Evolutionary conservation across 2,888 invertebrate species (phyloP).

Genomic region (Cheilosia vulpina): DNA sequence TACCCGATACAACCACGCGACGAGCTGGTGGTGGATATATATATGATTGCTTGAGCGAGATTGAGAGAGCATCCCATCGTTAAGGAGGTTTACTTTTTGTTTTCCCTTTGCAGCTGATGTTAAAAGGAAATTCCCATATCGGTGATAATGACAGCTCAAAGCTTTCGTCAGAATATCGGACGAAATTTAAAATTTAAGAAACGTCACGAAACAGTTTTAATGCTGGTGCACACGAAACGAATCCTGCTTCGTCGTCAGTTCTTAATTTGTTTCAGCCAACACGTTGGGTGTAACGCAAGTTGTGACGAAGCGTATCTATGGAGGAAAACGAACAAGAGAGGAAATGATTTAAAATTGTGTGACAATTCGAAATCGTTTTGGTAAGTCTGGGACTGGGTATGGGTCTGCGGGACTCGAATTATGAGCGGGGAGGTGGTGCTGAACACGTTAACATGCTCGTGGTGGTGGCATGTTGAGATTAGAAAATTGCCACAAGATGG

Average conservation of each 20-base stretch:
- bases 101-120: slow-evolving; percentile 5
- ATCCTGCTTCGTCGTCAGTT: slow-evolving; percentile 37
- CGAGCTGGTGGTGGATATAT: slow-evolving; percentile 6
- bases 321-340: slow-evolving; percentile 35
- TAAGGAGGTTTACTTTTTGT: slow-evolving; percentile 25
- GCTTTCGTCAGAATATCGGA: slow-evolving; percentile 4
- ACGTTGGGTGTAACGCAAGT: slow-evolving; percentile 67
- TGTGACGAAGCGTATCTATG: slow-evolving; percentile 26
- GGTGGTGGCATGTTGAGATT: slow-evolving; percentile 61
- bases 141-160: slow-evolving; percentile 64
- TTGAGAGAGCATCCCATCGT: slow-evolving; percentile 57
- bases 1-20: slow-evolving; percentile 8
- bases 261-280: slow-evolving; percentile 60
- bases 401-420: slow-evolving; percentile 16
- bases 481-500: slow-evolving; percentile 71
- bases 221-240: slow-evolving; percentile 27
- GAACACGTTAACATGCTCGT: slow-evolving; percentile 57
- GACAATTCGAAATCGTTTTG: slow-evolving; percentile 53
- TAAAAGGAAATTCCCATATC: slow-evolving; percentile 49
- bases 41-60: slow-evolving; percentile 58
- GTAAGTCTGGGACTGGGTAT: not conserved
- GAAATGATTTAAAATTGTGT: slow-evolving; percentile 69
- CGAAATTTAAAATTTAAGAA: slow-evolving; percentile 32
- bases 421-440: slow-evolving; percentile 36
- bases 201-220: slow-evolving; percentile 15